These are phyloP conservation scores for Mycetomoellerius zeteki DNA, from an alignment of 1,140 invertebrate species.

Conservation along the genomic window DNA sequence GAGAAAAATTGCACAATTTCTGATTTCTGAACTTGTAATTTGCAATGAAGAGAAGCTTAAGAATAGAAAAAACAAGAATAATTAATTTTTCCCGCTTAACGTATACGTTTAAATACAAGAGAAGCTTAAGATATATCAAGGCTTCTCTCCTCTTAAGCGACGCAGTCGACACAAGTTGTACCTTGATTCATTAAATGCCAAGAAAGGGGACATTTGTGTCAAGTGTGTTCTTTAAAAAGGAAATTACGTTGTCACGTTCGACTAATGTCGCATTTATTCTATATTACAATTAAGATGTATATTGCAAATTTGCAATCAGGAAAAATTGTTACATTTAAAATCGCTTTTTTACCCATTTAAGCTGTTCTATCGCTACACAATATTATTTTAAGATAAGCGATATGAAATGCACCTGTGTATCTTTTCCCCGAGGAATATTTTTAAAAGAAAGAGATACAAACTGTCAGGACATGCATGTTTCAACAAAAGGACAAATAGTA, in stretches of 20 bases:
- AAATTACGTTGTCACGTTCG: neutral
- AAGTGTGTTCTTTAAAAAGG: too few relatives aligned
- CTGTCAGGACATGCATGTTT: neutral
- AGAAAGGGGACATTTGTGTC: too few relatives aligned
- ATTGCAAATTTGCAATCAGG: neutral
- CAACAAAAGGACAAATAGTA: neutral
- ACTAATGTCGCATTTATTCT: neutral
- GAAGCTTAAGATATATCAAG: too few relatives aligned
- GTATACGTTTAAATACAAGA: too few relatives aligned
- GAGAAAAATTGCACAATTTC: neutral
- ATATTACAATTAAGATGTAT: too few relatives aligned
- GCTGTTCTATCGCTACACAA: neutral
- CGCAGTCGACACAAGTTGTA: too few relatives aligned
- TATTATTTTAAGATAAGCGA: neutral
- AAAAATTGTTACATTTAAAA: neutral
- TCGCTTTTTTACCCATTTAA: neutral
- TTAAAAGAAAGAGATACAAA: neutral
- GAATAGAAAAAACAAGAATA: neutral
- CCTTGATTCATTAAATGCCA: too few relatives aligned
- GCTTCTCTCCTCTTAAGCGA: too few relatives aligned
- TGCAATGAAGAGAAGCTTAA: neutral
- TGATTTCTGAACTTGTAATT: neutral
- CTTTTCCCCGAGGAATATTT: neutral
- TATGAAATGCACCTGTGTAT: neutral
- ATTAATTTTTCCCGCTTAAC: too few relatives aligned